Conservation (phyloP, 64 coral and sea anemone species). For the Hydrozoanthus tunicans region DNA sequence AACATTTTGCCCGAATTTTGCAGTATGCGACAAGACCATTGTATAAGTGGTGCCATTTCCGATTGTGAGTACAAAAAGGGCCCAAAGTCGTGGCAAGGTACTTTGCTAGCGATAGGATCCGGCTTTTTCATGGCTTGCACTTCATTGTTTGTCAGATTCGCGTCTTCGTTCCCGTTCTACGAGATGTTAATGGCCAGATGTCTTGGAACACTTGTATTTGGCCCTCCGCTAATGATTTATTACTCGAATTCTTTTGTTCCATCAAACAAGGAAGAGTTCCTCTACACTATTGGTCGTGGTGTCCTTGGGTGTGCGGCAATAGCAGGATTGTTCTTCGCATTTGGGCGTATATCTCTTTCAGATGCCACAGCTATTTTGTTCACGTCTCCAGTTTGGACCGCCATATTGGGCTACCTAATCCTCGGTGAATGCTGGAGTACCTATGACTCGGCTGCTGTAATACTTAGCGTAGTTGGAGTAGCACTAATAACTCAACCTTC, state of each 20-base stretch:
- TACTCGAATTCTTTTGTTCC: background rate
- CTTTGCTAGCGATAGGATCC: background rate
- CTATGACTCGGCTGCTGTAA: background rate
- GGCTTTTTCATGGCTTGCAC: background rate
- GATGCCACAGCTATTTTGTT: constrained; percentile 5
- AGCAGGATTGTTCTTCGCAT: background rate
- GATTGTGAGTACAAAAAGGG: no score
- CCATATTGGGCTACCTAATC: background rate
- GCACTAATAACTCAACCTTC: background rate
- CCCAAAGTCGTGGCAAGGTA: background rate
- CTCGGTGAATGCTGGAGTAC: background rate
- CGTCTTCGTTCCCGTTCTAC: background rate
- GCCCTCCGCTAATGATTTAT: background rate
- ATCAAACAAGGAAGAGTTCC: background rate
- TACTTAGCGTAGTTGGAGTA: constrained; percentile 7
- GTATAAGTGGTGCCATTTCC: no score
- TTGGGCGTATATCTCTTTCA: background rate
- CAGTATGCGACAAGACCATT: no score
- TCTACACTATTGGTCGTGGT: background rate
- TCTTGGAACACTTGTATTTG: background rate
- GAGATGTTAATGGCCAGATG: constrained; percentile 3
- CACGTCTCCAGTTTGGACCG: constrained; percentile 6
- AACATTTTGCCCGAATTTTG: no score
- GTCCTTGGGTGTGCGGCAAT: background rate
- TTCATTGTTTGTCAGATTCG: background rate